Evolutionary conservation across 1,140 invertebrate genomes (phyloP), one percentile per base, ranked within the genome.

Genomic region (Pissodes strobi): DNA sequence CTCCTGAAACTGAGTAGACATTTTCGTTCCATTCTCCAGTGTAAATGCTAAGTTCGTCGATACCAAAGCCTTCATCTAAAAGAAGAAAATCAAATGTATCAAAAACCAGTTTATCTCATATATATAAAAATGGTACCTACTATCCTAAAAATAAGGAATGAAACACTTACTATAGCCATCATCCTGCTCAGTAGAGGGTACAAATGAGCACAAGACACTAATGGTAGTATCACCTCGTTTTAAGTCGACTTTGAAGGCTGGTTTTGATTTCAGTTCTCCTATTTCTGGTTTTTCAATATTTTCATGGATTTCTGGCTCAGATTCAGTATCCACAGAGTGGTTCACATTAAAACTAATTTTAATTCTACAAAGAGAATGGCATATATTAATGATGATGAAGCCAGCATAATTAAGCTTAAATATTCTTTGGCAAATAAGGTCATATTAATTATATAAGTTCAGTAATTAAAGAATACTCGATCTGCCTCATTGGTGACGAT

Each of bases 41-140:
- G 74, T 87, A 94, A 19, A 95, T 83, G 1, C 90, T 87, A 46
- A 95, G 82, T 81, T 95, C 93, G 76, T 95, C 92, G 72, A 96
- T 94, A 12, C 90, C 89, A 77, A 95, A 96, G 0, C 90, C 81
- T 68, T 92, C 90, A 81, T 90, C 87, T 88, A 66, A 46, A 83
- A 79, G 68, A 37, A n/a, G 61, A 30, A 17, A 38, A 21, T 37
- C 49, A 27, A 30, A 15, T 23, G 18, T 59, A 51, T 41, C 10
- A 22, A 57, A 41, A 22, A 25, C 10, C 10, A 38, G n/a, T 60
- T 43, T 52, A 27, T 25, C n/a, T n/a, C 19, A 64, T 23, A 46
- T 15, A 41, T 30, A 13, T 17, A 12, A 49, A 51, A 17, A 5
- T 6, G 12, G 12, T 30, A 6, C 5, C 12, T 6, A 30, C 12